These are phyloP conservation scores for Hesperia comma DNA, from an alignment of 2,888 invertebrate genomes.

Conservation along the genomic window DNA sequence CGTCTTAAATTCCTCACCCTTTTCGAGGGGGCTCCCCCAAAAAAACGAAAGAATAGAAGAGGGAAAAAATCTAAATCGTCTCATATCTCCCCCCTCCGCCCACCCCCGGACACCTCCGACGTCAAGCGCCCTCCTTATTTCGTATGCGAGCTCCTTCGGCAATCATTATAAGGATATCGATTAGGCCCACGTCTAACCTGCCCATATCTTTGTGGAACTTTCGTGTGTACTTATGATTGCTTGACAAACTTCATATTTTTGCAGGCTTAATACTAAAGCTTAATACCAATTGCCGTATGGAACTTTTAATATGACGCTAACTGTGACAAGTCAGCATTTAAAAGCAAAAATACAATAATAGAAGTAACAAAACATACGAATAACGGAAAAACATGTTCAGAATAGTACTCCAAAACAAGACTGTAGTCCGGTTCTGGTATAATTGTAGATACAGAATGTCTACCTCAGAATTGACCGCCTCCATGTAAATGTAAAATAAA, in stretches of 20 bases:
- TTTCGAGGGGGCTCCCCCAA: slow-evolving; percentile 83
- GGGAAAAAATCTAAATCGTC: slow-evolving; percentile 85
- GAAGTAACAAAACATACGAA: too few species aligned
- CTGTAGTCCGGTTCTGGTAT: too few species aligned
- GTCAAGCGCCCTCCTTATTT: slow-evolving; percentile 83
- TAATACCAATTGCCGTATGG: not conserved
- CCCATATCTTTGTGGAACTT: slow-evolving; percentile 78
- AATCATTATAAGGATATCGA: slow-evolving; percentile 85
- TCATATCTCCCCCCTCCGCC: slow-evolving; percentile 72
- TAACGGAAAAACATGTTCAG: too few species aligned
- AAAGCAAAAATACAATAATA: too few species aligned
- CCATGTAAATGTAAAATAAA: too few species aligned
- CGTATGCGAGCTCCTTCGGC: slow-evolving; percentile 84
- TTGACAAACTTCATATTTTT: slow-evolving; percentile 38
- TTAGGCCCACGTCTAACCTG: slow-evolving; percentile 81
- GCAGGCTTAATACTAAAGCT: slow-evolving; percentile 1
- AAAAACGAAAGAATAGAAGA: slow-evolving; percentile 84
- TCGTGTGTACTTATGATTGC: slow-evolving; percentile 71
- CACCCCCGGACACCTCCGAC: slow-evolving; percentile 75
- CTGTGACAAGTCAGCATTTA: too few species aligned
- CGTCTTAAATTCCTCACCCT: slow-evolving; percentile 85
- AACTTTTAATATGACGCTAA: slow-evolving; percentile 7
- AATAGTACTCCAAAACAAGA: too few species aligned
- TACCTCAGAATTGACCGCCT: too few species aligned
- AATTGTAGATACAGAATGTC: too few species aligned